Conservation (phyloP, 2,797 vertebrate species). For the Siniperca scherzeri region DNA sequence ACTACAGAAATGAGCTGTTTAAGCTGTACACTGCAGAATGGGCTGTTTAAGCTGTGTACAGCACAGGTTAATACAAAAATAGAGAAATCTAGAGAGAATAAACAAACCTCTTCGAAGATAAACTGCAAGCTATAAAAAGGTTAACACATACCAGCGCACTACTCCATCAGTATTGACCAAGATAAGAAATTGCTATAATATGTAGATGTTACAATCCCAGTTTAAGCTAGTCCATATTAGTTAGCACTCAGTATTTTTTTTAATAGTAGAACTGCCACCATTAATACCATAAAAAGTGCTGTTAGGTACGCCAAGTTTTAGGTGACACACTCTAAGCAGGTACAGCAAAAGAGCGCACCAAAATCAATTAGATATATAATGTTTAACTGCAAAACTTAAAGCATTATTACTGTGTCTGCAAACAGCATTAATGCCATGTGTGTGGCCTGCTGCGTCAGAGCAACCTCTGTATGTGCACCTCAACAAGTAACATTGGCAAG, state of each 20-base stretch:
- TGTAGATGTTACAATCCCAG: slow-evolving; percentile 21
- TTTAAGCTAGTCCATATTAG: slow-evolving; percentile 25
- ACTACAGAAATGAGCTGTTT: slow-evolving; percentile 32
- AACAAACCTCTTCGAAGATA: slow-evolving; percentile 44
- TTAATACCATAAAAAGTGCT: slow-evolving; percentile 14
- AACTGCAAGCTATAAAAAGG: slow-evolving; percentile 42
- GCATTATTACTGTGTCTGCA: slow-evolving; percentile 17
- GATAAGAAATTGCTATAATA: slow-evolving; percentile 18
- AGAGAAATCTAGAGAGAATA: slow-evolving; percentile 58
- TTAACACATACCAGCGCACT: slow-evolving; percentile 29
- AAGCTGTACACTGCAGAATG: slow-evolving; percentile 33
- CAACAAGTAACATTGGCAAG: slow-evolving; percentile 24
- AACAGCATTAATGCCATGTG: neutral
- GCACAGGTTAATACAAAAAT: slow-evolving; percentile 75
- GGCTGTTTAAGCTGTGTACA: slow-evolving; percentile 46
- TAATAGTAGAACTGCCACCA: neutral
- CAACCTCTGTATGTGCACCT: slow-evolving; percentile 24
- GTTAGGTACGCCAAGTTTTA: neutral
- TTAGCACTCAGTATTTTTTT: slow-evolving; percentile 25
- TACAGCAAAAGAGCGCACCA: slow-evolving; percentile 12
- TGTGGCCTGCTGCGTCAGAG: slow-evolving; percentile 17
- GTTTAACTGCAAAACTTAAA: slow-evolving; percentile 28
- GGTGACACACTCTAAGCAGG: neutral
- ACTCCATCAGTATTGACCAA: slow-evolving; percentile 20
- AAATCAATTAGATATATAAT: slow-evolving; percentile 19